A percentile compares a stretch with the other conserved stretches of the same genome.
Conservation (phyloP, 64 coral and sea anemone species). For the Dendrophyllia cribrosa region DNA sequence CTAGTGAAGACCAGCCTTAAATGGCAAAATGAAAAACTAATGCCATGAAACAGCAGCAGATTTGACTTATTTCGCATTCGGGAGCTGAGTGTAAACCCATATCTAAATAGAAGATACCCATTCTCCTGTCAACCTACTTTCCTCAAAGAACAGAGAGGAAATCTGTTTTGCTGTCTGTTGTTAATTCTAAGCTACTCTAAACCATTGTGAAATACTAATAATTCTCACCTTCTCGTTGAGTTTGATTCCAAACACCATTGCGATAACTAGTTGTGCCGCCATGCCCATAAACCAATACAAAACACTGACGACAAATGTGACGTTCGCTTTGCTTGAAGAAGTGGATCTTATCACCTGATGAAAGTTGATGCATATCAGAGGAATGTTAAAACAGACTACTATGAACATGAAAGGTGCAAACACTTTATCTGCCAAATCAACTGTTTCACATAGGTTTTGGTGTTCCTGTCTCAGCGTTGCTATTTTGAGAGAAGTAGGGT, state of each 20-base stretch:
- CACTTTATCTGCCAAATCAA: slow-evolving; percentile 13
- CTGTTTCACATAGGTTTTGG: slow-evolving; percentile 10
- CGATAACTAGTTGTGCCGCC: background rate
- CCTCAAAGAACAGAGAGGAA: no score
- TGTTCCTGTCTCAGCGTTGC: background rate
- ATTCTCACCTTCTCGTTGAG: slow-evolving; percentile 11
- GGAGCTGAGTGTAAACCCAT: no score
- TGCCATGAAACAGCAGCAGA: no score
- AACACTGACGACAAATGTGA: background rate
- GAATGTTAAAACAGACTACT: background rate
- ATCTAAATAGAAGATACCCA: no score
- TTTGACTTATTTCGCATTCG: no score
- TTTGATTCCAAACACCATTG: background rate
- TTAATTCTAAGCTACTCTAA: no score
- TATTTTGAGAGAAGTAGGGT: background rate
- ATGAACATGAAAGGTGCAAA: slow-evolving; percentile 7
- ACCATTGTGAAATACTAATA: no score
- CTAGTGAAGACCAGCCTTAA: no score
- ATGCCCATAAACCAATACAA: background rate
- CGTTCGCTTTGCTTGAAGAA: background rate
- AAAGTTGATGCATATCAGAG: slow-evolving; percentile 8
- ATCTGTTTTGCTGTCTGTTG: no score
- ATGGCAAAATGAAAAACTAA: no score
- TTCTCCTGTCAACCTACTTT: no score
- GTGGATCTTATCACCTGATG: background rate